Percentiles rank a stretch among this genome's conserved stretches.
These are phyloP conservation scores for Aptenodytes forsteri DNA, from an alignment of 2,113 vertebrate genomes.

Conservation along the genomic window DNA sequence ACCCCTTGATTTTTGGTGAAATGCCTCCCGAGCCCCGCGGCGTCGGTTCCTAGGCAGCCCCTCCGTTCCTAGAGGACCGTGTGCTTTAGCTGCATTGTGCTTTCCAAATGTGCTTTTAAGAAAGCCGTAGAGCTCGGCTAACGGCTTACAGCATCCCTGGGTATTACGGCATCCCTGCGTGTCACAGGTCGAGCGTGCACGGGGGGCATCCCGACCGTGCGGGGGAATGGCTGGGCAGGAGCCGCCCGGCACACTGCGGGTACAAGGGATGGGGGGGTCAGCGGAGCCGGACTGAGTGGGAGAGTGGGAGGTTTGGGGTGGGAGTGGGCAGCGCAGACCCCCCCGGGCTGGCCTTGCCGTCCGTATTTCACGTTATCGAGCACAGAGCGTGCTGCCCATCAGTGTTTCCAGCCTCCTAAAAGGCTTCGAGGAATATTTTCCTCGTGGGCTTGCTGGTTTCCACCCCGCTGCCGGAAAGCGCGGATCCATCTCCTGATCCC, in stretches of 20 bases:
- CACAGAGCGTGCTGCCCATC: rapidly evolving
- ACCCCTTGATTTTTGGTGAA: not conserved
- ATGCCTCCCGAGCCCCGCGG: rapidly evolving
- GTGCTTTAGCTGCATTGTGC: not conserved
- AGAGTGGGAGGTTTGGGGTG: not conserved
- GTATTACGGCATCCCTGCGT: not conserved
- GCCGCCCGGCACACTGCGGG: not conserved
- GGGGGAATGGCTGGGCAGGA: not conserved
- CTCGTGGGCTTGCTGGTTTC: rapidly evolving
- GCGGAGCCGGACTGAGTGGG: rapidly evolving
- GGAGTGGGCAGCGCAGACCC: not conserved
- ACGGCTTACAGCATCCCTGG: not conserved
- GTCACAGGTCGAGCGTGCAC: rapidly evolving
- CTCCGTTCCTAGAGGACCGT: not conserved
- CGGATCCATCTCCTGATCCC: not conserved
- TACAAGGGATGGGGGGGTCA: not conserved
- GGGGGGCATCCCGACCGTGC: rapidly evolving
- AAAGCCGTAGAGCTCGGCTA: not conserved
- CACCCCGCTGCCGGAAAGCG: rapidly evolving
- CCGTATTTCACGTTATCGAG: rapidly evolving
- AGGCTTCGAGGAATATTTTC: not conserved
- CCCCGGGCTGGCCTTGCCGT: not conserved
- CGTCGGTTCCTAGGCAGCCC: not conserved
- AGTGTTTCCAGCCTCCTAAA: not conserved
- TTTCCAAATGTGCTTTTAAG: not conserved